A percentile compares a stretch with the other conserved stretches of the same genome.
phyloP scores from a whole-genome alignment of 2,797 vertebrate genomes.

The Serranus cabrilla region DNA sequence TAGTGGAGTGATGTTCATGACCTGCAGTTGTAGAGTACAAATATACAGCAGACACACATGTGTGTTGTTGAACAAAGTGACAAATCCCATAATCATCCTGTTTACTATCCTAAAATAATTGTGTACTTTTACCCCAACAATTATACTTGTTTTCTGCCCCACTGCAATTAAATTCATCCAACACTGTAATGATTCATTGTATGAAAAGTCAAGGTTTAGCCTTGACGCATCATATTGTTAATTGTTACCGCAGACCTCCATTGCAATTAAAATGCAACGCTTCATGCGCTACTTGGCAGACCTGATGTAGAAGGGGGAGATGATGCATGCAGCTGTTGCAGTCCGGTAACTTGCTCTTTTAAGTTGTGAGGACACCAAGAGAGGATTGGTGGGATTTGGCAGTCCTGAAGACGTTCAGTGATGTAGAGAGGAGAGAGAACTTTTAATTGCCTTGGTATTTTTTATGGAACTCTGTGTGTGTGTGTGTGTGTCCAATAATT shows the following conservation, averaged over 20 bases:
- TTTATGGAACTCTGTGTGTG: background rate
- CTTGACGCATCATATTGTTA: background rate
- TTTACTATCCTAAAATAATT: background rate
- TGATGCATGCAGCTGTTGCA: constrained; percentile 40
- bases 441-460: constrained; percentile 42
- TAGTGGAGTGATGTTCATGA: constrained; percentile 20
- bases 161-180: constrained; percentile 8
- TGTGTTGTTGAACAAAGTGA: background rate
- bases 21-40: constrained; percentile 15
- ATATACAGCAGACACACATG: background rate
- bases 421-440: constrained; percentile 33
- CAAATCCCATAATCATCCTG: background rate
- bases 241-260: constrained; percentile 9
- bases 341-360: constrained; percentile 22
- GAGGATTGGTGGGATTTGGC: constrained; percentile 38
- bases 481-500: constrained; percentile 4
- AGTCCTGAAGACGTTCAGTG: constrained; percentile 17
- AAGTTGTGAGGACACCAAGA: constrained; percentile 11
- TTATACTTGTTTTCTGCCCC: background rate
- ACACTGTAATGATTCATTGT: background rate
- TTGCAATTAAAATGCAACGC: constrained; percentile 34
- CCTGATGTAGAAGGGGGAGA: constrained; percentile 30
- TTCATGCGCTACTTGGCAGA: constrained; percentile 18
- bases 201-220: constrained; percentile 10
- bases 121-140: background rate